Base-by-base conservation (phyloP, 2,888 invertebrate species). In the Nesidiocoris tenuis region DNA sequence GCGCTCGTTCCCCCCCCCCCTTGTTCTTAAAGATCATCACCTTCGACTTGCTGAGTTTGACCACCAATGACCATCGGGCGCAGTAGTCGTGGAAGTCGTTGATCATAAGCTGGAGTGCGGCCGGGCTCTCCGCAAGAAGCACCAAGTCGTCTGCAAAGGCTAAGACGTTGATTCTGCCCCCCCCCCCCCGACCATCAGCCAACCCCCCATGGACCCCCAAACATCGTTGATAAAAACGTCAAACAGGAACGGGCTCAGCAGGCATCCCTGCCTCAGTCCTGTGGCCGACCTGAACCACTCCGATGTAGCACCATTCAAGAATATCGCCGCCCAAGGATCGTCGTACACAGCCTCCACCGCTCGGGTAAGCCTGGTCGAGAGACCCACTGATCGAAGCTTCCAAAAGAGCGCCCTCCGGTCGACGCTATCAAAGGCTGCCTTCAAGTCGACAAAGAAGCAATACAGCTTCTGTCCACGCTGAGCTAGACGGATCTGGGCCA, bases 391-490 rank as follows among this genome's bases (percentile, higher is more conserved):
- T 1, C 54, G 16, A 1, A 77, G 67, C 25, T 67, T 77, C 22
- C 22, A 23, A 16, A 74, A 61, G 18, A 77, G 61, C 0, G 74
- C 39, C 5, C 17, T 23, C n/a, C 77, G 71, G 9, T 64, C 64
- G 2, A 64, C 23, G 12, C 64, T 21, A 17, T 64, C 64, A 24
- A 64, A 64, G 7, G 76, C 77, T 1, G 70, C n/a, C 12, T n/a
- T 23, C 24, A 76, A 77, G 61, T 76, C 76, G 3, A 77, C 72
- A 70, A 75, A 77, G 39, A 75, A 77, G n/a, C 61, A 22, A 57
- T 64, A 77, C 17, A 64, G n/a, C 22, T 61, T 72, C 18, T 54
- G 18, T 9, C 56, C 23, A n/a, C n/a, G n/a, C n/a, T n/a, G n/a
- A n/a, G n/a, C n/a, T n/a, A n/a, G n/a, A n/a, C n/a, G n/a, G n/a